Evolutionary conservation across 2,797 vertebrate species (phyloP).

Genomic region (Megalops cyprinoides): DNA sequence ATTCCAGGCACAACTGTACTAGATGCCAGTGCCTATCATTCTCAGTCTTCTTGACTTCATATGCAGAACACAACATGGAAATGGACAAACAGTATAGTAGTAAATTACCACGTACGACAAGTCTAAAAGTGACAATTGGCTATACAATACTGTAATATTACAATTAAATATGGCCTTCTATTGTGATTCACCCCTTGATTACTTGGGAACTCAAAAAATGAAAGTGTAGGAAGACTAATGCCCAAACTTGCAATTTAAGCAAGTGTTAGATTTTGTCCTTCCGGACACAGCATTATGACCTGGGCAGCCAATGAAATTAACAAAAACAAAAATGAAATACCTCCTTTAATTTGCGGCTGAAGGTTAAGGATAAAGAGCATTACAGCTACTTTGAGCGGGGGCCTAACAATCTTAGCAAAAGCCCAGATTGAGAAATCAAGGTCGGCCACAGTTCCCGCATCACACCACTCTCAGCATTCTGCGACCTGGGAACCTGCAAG

Average conservation of each 20-base stretch:
- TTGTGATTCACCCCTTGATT: not conserved
- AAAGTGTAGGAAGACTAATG: not conserved
- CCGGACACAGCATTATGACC: not conserved
- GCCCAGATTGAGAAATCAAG: no score
- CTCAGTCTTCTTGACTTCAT: not conserved
- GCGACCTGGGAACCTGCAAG: no score
- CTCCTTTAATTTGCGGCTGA: not conserved
- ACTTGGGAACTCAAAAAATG: not conserved
- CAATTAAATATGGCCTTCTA: not conserved
- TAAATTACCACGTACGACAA: not conserved
- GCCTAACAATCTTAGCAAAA: not conserved
- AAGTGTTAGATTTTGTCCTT: not conserved
- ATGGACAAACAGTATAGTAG: not conserved
- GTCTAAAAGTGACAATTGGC: not conserved
- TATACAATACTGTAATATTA: not conserved
- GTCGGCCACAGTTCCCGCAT: no score
- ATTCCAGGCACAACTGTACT: not conserved
- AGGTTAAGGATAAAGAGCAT: not conserved
- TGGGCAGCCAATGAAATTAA: not conserved
- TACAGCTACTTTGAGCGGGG: not conserved
- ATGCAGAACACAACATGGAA: not conserved
- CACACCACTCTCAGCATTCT: no score
- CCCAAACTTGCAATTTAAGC: not conserved
- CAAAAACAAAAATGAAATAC: not conserved
- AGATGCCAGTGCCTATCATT: not conserved